Evolutionary conservation across 2,797 vertebrate genomes (phyloP), one percentile per base, ranked within the genome.

Genomic region (Lacerta bilineata): DNA sequence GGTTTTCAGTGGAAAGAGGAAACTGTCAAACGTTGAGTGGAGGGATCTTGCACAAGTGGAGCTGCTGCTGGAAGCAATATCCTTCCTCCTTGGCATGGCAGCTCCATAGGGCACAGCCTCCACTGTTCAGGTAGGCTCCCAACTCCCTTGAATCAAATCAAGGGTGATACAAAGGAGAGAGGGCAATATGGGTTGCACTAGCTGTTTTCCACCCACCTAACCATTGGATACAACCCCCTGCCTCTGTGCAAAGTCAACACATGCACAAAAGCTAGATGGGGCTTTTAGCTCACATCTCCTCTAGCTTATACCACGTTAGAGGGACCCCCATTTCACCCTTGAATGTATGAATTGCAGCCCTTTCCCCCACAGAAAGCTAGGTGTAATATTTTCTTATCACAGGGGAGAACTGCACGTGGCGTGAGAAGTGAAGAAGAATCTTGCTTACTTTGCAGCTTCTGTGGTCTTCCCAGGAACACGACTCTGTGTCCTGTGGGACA

Each of bases 391-490:
- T 76, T 25, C 41, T 50, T 41, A 29, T 1, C 23, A 27, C 8
- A 41, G 7, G 18, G 39, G 39, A 75, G 23, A 88, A 33, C 64
- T 33, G 9, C 15, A 43, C 71, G 66, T 78, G 39, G 3, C 89
- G 43, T 3, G 18, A 15, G 5, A 23, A 17, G 0, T 11, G 27
- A 75, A 80, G 78, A 36, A 94, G 90, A 69, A 25, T 79, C 1
- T 0, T 69, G 46, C 96, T 97, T 96, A 97, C 97, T 94, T 97
- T 96, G 93, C 95, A 96, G 43, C 87, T 95, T 27, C 93, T 91
- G 50, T 96, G 96, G 88, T 91, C 95, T 90, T 96, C 96, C 97
- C 96, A 97, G 17, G 96, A 96, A 75, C 95, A 95, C 0, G 95
- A 94, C 69, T 97, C 96, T 0, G 95, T 92, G 66, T 97, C 96